phyloP scores from a whole-genome alignment of 1,140 invertebrate species.

The Zelostemma sp. region DNA sequence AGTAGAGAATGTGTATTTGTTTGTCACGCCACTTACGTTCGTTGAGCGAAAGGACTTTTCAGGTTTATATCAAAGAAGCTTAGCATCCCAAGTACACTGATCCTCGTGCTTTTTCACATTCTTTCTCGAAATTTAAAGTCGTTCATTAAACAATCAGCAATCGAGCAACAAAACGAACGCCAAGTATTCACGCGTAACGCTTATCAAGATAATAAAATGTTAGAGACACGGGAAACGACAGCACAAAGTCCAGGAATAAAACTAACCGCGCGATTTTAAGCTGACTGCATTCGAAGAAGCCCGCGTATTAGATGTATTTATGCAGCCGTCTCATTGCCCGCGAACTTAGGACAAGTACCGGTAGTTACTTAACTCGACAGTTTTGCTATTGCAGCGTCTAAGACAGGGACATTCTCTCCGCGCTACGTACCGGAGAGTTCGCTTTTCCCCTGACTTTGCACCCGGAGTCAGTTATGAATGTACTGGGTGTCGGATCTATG shows the following conservation, averaged over 20 bases:
- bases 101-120: no score
- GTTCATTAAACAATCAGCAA: no score
- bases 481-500: constrained; percentile 30
- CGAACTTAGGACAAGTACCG: constrained; percentile 64
- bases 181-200: no score
- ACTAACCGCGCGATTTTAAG: constrained; percentile 43
- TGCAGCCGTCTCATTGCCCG: constrained; percentile 64
- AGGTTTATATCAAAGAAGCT: constrained; percentile 24
- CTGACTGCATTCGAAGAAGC: constrained; percentile 17
- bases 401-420: no score
- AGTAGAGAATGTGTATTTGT: constrained; percentile 65
- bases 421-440: constrained; percentile 8
- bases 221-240: no score
- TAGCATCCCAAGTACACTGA: no score
- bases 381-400: constrained; percentile 56
- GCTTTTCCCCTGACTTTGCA: constrained; percentile 29
- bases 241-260: constrained; percentile 16
- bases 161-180: no score
- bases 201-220: no score
- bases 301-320: constrained; percentile 64
- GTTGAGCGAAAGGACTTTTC: constrained; percentile 28
- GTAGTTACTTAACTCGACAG: constrained; percentile 66
- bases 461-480: constrained; percentile 53
- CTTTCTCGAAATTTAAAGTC: no score
- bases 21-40: constrained; percentile 54